Evolutionary conservation across 2,797 vertebrate species (phyloP).

Genomic region (Gallinago nigripennis): DNA sequence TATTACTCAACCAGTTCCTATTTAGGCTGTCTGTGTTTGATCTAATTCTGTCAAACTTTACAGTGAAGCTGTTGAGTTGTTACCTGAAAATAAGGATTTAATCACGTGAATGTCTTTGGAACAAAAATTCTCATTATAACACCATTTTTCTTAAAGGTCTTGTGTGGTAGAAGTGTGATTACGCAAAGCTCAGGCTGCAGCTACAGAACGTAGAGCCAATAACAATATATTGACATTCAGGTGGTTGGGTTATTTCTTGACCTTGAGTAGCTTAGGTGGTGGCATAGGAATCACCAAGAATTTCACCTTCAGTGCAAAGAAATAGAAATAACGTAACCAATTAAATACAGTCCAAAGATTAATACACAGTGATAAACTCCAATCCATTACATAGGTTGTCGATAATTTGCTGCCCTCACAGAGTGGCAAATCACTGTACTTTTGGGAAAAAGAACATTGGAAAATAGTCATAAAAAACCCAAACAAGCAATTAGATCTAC

Average conservation of each 20-base stretch:
- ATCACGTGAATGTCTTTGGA: slow-evolving; percentile 19
- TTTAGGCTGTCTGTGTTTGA: background rate
- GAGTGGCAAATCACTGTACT: background rate
- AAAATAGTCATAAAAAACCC: slow-evolving; percentile 19
- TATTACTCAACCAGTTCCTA: slow-evolving; percentile 13
- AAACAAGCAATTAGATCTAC: slow-evolving; percentile 38
- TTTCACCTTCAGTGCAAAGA: background rate
- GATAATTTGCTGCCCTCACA: slow-evolving; percentile 13
- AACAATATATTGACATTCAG: slow-evolving; percentile 33
- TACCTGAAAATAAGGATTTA: slow-evolving; percentile 49
- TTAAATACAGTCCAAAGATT: slow-evolving; percentile 17
- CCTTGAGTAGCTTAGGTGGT: slow-evolving; percentile 46
- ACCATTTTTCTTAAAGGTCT: slow-evolving; percentile 53
- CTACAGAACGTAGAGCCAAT: slow-evolving; percentile 24
- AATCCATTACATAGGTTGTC: background rate
- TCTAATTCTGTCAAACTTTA: background rate
- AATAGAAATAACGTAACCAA: background rate
- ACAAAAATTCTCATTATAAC: slow-evolving; percentile 54
- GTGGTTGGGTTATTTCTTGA: slow-evolving; percentile 17
- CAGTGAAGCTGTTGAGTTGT: background rate
- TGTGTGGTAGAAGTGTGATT: slow-evolving; percentile 12
- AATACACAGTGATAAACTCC: background rate
- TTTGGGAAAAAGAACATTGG: background rate
- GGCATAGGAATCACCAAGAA: background rate
- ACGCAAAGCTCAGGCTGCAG: slow-evolving; percentile 22